phyloP scores from a whole-genome alignment of 2,797 vertebrate genomes.

The Stomatorhinus walkeri region DNA sequence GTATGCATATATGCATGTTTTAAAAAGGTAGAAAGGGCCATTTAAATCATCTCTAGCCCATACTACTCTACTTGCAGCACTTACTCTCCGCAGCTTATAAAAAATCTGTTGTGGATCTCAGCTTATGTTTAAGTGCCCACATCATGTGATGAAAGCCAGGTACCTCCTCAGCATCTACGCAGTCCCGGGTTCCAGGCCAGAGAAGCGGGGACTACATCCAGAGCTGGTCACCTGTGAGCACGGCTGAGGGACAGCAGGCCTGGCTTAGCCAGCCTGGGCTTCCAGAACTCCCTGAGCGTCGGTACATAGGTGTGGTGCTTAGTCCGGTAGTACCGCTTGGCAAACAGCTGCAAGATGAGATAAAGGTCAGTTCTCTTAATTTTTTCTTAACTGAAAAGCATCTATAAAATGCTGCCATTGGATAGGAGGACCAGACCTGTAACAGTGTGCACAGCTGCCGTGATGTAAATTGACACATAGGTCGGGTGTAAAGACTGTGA shows the following conservation, averaged over 20 bases:
- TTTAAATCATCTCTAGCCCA: neutral
- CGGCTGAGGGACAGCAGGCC: constrained; percentile 24
- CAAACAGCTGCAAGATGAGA: constrained; percentile 53
- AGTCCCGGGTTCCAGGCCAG: neutral
- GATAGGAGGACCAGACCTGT: neutral
- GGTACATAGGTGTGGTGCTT: constrained; percentile 65
- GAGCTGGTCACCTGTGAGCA: constrained; percentile 31
- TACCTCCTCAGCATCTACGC: neutral
- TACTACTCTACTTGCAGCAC: neutral
- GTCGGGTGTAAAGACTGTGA: neutral
- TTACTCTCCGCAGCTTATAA: neutral
- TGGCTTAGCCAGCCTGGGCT: constrained; percentile 33
- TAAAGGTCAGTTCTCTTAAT: no score
- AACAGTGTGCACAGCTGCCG: neutral
- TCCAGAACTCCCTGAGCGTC: constrained; percentile 65
- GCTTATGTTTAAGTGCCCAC: neutral
- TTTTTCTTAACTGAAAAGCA: neutral
- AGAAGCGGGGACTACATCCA: neutral
- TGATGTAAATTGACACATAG: neutral
- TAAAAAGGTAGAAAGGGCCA: neutral
- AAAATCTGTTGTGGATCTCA: neutral
- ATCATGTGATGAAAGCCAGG: neutral
- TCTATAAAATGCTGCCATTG: neutral
- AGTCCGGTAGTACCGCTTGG: constrained; percentile 62
- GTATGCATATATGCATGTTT: neutral